phyloP scores from a whole-genome alignment of 1,140 invertebrate genomes.

The Triops cancriformis region DNA sequence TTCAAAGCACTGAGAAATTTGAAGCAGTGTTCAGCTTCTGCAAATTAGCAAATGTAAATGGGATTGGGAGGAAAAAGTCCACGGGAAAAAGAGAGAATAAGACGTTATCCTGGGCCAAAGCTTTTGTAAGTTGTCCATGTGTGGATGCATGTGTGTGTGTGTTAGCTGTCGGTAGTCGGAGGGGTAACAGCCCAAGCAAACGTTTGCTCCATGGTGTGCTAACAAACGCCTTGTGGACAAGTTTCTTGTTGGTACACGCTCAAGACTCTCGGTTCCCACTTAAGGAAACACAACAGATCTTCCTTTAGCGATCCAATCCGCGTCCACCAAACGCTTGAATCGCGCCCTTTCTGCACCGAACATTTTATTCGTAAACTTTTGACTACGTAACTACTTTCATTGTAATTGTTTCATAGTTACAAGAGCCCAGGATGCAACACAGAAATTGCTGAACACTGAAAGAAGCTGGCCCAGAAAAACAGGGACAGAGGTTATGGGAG shows the following conservation, averaged over 20 bases:
- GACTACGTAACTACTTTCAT: too few species aligned
- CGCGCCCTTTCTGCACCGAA: too few species aligned
- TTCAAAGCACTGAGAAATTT: too few species aligned
- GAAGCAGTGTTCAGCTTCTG: background rate
- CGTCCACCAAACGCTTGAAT: too few species aligned
- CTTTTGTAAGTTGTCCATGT: background rate
- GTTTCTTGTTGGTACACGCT: background rate
- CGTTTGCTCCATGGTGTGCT: background rate
- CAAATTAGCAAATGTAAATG: background rate
- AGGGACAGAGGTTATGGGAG: too few species aligned
- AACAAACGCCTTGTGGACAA: background rate
- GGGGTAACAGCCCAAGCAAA: constrained; percentile 5
- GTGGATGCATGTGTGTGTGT: background rate
- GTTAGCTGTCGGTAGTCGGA: constrained; percentile 4
- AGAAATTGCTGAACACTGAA: too few species aligned
- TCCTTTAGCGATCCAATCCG: too few species aligned
- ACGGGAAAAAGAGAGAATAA: background rate
- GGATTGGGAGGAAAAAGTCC: background rate
- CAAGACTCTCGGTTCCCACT: background rate
- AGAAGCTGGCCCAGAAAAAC: too few species aligned
- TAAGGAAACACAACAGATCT: too few species aligned
- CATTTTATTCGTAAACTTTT: too few species aligned
- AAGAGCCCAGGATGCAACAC: too few species aligned
- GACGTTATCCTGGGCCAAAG: background rate
- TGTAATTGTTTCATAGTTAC: too few species aligned